Base-by-base conservation (phyloP, 2,888 invertebrate species). In the Agrochola circellaris region DNA sequence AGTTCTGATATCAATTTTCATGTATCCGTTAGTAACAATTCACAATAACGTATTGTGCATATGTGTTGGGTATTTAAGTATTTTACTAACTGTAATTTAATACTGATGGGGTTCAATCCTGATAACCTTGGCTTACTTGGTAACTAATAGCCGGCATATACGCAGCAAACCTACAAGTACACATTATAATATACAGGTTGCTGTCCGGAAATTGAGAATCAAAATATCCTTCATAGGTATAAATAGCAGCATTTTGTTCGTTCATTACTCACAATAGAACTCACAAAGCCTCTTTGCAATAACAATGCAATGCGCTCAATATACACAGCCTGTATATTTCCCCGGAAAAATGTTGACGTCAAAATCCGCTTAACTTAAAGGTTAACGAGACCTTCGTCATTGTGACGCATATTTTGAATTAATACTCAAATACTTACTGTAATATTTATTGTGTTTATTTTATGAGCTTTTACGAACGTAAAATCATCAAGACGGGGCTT, bases 351-450 rank as follows among this genome's bases (percentile, higher is more conserved):
- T 81, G 79, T 90, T 90, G 84, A 89, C 91, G 88, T 92, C 93
- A 93, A 73, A 95, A 95, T 93, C 94, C 89, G 94, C 94, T 95
- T 95, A 94, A 90, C 89, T 90, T 90, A 89, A 91, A 93, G 91
- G 91, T 93, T 93, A 94, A 94, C 93, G 92, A 95, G 92, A 93
- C 91, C 91, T 92, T 92, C 93, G 91, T 93, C 93, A 94, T 94
- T 93, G 92, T 91, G 88, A 89, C 89, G 90, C 90, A 93, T 94
- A 93, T 92, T 93, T 93, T 89, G 91, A 95, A 94, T 95, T 92
- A 94, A 94, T 94, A 93, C 93, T 93, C 90, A 90, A 92, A 93
- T 93, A 91, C 89, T 86, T 86, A 77, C 73, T 65, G 81, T 74
- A 70, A 78, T 85, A 85, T 89, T 82, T 86, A 87, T 82, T 85